phyloP scores from a whole-genome alignment of 2,888 invertebrate genomes.

The Tholera decimalis region DNA sequence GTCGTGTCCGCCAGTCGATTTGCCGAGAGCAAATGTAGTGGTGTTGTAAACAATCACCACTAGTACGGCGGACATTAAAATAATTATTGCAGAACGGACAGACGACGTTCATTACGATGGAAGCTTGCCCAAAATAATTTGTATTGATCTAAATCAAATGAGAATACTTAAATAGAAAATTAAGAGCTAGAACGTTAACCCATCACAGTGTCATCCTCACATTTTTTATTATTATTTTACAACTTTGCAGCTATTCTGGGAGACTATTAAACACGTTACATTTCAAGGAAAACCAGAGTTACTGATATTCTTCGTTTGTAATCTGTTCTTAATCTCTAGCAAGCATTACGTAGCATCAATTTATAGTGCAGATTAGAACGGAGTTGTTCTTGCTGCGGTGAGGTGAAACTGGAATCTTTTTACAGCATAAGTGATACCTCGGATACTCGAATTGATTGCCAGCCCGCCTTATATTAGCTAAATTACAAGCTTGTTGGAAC shows the following conservation, averaged over 20 bases:
- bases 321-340: constrained; percentile 20
- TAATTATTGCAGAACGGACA: constrained; percentile 71
- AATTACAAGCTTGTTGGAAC: constrained; percentile 43
- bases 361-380: constrained; percentile 40
- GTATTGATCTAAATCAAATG: constrained; percentile 70
- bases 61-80: constrained; percentile 71
- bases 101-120: constrained; percentile 75
- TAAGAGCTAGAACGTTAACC: constrained; percentile 25
- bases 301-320: neutral
- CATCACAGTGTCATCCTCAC: neutral
- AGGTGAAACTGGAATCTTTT: constrained; percentile 51
- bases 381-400: constrained; percentile 26
- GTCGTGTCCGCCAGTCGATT: constrained; percentile 53
- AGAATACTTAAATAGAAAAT: constrained; percentile 61
- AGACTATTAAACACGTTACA: constrained; percentile 7
- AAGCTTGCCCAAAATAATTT: constrained; percentile 80
- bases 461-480: constrained; percentile 37
- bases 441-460: constrained; percentile 44
- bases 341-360: constrained; percentile 29
- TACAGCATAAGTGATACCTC: constrained; percentile 38
- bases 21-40: constrained; percentile 66
- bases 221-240: neutral
- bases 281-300: constrained; percentile 20
- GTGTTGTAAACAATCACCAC: constrained; percentile 71
- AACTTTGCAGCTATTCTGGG: constrained; percentile 9